Evolutionary conservation across 2,888 invertebrate species (phyloP).

Genomic region (Platycheirus rosarum): DNA sequence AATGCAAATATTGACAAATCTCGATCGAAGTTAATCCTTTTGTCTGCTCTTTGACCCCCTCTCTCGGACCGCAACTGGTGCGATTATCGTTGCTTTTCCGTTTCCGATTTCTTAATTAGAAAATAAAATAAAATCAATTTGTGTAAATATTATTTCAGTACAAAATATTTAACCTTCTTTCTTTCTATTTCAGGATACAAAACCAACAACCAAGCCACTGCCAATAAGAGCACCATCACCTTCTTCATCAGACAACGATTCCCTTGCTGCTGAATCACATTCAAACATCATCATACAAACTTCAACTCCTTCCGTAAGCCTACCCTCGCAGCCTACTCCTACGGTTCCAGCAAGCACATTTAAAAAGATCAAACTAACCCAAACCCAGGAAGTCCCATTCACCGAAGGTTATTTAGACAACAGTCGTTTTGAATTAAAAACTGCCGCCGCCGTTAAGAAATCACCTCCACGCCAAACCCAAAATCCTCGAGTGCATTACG

Average conservation of each 20-base stretch:
- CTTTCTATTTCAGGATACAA: conserved; percentile 8
- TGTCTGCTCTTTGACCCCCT: too few species aligned
- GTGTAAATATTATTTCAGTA: too few species aligned
- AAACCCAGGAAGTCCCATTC: conserved; percentile 8
- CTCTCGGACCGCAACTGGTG: too few species aligned
- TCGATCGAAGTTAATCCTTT: too few species aligned
- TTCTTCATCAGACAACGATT: neutral
- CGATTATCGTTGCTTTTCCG: too few species aligned
- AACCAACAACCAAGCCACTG: neutral
- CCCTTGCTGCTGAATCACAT: too few species aligned
- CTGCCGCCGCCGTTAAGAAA: neutral
- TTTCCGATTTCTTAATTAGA: too few species aligned
- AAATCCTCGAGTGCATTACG: neutral
- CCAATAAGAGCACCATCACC: neutral
- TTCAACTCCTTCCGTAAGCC: neutral
- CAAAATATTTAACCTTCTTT: too few species aligned
- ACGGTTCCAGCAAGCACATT: neutral
- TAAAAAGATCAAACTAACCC: conserved; percentile 11
- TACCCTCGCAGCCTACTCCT: too few species aligned
- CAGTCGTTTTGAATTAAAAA: neutral
- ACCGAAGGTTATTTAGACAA: conserved; percentile 18
- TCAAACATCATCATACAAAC: neutral
- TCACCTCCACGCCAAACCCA: neutral
- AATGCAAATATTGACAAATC: too few species aligned
- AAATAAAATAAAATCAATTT: too few species aligned